Evolutionary conservation across 2,113 vertebrate species (phyloP), one percentile per base, ranked within the genome.

Genomic region (Falco punctatus): DNA sequence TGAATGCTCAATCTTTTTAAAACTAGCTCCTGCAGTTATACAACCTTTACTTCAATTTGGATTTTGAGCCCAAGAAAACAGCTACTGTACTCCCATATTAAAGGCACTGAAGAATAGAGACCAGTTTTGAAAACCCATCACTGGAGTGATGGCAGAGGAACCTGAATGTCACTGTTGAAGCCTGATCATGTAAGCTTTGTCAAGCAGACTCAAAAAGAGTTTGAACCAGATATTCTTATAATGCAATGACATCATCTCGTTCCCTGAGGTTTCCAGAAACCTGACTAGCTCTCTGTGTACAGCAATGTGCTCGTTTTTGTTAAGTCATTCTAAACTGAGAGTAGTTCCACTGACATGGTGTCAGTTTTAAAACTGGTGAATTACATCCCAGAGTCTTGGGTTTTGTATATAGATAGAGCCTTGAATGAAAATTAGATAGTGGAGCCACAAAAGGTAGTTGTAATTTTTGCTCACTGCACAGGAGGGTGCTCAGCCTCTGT

Each of bases 401-500:
- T 7, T 81, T 77, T 91, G 12, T 61, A 10, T 49, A 13, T 30
- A 57, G 49, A 4, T 33, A 72, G 58, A 94, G 65, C 69, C 69
- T 81, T 46, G 92, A 91, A 92, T 84, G 72, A 91, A 83, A 92
- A 72, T 66, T 5, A 87, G 61, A 51, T 52, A 35, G 81, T 1
- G 0, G n/a, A 95, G 84, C 78, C 84, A 74, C 91, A 89, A 94
- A 95, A 84, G 78, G 81, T 91, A 90, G 96, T 61, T 96, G 96
- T 72, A 97, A 80, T 97, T 97, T 96, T 88, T 94, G 92, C 92
- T 97, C 54, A 4, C 81, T 96, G 93, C 96, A 83, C 96, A 96
- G 96, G 96, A 96, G 96, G 96, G 96, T 97, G 96, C 96, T 97
- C 96, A 94, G 62, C 90, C 80, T 92, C 96, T 93, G 58, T 95